phyloP scores from a whole-genome alignment of 2,113 vertebrate species.

The Jaculus jaculus region DNA sequence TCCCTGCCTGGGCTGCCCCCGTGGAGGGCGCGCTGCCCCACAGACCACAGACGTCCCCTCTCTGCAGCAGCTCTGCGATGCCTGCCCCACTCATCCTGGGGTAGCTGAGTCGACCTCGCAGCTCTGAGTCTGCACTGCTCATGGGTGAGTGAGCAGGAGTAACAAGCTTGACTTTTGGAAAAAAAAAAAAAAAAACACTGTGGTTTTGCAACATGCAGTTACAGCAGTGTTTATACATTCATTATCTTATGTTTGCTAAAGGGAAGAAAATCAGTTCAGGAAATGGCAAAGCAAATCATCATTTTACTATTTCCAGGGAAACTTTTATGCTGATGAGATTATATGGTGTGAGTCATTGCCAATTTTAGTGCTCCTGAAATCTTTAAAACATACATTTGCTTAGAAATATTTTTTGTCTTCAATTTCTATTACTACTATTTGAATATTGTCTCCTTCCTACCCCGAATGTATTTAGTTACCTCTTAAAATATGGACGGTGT shows the following conservation, averaged over 20 bases:
- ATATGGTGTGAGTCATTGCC: not conserved
- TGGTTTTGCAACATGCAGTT: not conserved
- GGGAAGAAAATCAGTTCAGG: not conserved
- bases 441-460: not conserved
- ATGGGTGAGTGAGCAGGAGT: not conserved
- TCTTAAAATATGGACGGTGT: not conserved
- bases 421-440: not conserved
- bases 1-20: not conserved
- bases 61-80: not conserved
- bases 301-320: slow-evolving; percentile 33
- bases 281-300: slow-evolving; percentile 15
- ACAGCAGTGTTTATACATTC: not conserved
- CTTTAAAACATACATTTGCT: not conserved
- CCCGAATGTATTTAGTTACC: not conserved
- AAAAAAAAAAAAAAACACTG: too few species aligned
- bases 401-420: slow-evolving; percentile 1
- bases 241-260: slow-evolving; percentile 1
- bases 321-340: slow-evolving; percentile 20
- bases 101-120: not conserved
- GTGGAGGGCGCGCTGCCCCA: not conserved
- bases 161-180: slow-evolving; percentile 12
- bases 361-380: not conserved
- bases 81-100: not conserved
- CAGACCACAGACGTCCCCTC: not conserved
- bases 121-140: not conserved